phyloP scores from a whole-genome alignment of 2,113 vertebrate genomes.

The Ameiurus melas region DNA sequence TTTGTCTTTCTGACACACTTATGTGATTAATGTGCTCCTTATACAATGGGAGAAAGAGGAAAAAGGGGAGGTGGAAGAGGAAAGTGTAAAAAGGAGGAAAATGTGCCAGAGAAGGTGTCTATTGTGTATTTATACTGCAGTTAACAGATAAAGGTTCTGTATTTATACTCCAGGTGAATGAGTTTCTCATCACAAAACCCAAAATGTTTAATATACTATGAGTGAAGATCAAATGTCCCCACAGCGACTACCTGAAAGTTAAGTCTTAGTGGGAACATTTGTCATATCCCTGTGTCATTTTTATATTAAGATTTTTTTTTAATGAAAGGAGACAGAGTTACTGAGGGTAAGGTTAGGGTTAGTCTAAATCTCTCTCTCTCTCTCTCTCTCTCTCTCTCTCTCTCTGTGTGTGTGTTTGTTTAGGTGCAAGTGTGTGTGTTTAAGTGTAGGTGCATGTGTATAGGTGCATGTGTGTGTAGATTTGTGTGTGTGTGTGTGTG shows the following conservation, averaged over 20 bases:
- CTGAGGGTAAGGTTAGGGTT: too few species aligned
- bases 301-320: neutral
- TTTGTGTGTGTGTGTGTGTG: neutral
- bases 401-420: too few species aligned
- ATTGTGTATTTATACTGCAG: constrained; percentile 11
- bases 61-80: constrained; percentile 19
- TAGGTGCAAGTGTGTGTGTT: too few species aligned
- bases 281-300: neutral
- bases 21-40: constrained; percentile 43
- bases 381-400: too few species aligned
- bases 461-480: neutral
- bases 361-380: too few species aligned
- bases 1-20: neutral
- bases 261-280: neutral
- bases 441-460: too few species aligned
- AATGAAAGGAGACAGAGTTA: neutral
- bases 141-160: neutral
- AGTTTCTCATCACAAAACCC: neutral
- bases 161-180: neutral
- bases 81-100: constrained; percentile 4
- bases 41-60: constrained; percentile 39
- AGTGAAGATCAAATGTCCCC: neutral
- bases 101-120: constrained; percentile 17
- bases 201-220: neutral
- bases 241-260: neutral